Evolutionary conservation across 2,888 invertebrate genomes (phyloP).

Genomic region (Trachelus tabidus): DNA sequence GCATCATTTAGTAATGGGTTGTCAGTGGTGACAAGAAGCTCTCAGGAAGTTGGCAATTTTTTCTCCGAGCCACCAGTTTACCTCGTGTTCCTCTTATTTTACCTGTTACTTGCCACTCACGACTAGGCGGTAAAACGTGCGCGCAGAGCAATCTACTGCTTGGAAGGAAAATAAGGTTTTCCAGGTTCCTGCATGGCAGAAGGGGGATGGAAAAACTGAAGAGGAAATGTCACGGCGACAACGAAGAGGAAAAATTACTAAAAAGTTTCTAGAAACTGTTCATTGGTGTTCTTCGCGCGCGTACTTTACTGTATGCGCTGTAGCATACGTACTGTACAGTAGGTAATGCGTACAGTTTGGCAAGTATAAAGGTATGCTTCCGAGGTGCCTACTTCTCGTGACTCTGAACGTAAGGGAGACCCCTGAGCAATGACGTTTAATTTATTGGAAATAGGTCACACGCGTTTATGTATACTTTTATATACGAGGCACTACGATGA

Average conservation of each 20-base stretch:
- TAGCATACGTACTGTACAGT: too few relatives aligned
- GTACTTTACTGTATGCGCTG: too few relatives aligned
- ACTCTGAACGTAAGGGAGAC: background rate
- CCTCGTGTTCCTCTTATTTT: background rate
- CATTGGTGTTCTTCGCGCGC: background rate
- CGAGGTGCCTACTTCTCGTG: background rate
- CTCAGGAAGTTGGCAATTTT: background rate
- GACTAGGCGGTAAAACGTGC: too few relatives aligned
- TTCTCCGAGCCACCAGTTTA: background rate
- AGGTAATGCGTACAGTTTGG: background rate
- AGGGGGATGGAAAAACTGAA: background rate
- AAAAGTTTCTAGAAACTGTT: background rate
- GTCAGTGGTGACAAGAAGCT: background rate
- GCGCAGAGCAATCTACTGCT: background rate
- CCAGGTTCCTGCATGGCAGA: background rate
- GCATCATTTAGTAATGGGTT: background rate
- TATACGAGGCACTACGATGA: background rate
- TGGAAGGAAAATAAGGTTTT: background rate
- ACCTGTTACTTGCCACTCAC: background rate
- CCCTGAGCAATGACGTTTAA: background rate
- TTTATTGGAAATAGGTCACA: background rate
- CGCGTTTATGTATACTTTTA: background rate
- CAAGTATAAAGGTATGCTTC: background rate
- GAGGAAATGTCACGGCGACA: background rate
- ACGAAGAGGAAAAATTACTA: background rate